Base-by-base conservation (phyloP, 1,140 invertebrate species). In the Scaptomyza graminum region DNA sequence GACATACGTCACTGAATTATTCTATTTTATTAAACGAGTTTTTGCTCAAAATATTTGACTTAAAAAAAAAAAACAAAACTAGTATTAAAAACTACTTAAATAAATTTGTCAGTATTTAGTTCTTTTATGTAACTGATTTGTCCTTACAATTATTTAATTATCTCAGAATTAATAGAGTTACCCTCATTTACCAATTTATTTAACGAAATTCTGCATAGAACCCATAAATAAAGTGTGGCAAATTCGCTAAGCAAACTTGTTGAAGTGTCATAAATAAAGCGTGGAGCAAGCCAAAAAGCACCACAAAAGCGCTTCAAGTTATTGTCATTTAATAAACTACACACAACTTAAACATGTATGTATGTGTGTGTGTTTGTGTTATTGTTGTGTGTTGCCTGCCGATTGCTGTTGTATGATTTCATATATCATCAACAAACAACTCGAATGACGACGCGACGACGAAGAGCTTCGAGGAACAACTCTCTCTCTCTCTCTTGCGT, bases 361-460 rank as follows among this genome's bases (percentile, higher is more conserved):
- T 18, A 34, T 12, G 44, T 63, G 37, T 65, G 57, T 82, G 62
- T 74, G 59, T 69, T 60, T 56, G 56, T 72, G 57, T 67, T 52
- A 69, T 44, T 64, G 37, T 73, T 56, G 47, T 70, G 28, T 31
- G 28, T 13, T 57, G 78, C 50, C 60, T 84, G 80, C 63, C 83
- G 83, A 88, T 88, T 76, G 83, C 72, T 83, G 83, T 79, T 88
- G 88, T 88, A 83, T 88, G 83, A 88, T 88, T 88, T 88, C 83
- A 88, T 88, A 88, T 88, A 88, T 88, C 83, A 88, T 88, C 76
- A 71, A 68, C 63, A 59, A 34, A 25, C 28, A 51, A 44, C 22
- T 18, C 18, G 18, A 18, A 18, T 1, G 18, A 18, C 18, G 18
- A 3, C 18, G 18, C 18, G 41, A 50, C 49, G 47, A 41, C 34